phyloP scores from a whole-genome alignment of 2,888 invertebrate genomes.

The Sesia apiformis region DNA sequence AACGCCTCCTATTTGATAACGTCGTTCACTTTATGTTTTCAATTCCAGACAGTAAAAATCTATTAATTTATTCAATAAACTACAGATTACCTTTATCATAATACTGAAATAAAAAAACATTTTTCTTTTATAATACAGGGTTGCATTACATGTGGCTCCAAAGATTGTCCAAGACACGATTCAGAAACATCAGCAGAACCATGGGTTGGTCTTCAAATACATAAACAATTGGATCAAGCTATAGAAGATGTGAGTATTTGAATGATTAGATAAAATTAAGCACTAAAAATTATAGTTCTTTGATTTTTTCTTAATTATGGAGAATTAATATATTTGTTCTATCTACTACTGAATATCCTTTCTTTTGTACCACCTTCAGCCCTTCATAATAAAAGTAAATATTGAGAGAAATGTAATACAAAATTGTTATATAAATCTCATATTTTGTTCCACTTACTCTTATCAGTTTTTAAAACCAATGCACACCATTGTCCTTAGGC shows the following conservation, averaged over 20 bases:
- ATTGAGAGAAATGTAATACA: background rate
- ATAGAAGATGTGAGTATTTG: slow-evolving; percentile 79
- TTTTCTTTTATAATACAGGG: slow-evolving; percentile 23
- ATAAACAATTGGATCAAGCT: slow-evolving; percentile 81
- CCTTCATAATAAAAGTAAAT: no score
- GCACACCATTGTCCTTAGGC: no score
- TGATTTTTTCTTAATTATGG: background rate
- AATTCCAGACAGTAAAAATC: no score
- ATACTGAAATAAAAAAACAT: background rate
- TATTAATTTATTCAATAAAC: no score
- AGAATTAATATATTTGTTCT: background rate
- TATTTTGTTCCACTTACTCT: no score
- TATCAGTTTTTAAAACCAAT: no score
- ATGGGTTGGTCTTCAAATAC: slow-evolving; percentile 80
- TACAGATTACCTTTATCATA: no score
- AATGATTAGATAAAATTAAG: background rate
- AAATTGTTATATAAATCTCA: no score
- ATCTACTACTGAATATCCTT: background rate
- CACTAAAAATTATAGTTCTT: background rate
- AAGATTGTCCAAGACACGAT: slow-evolving; percentile 74
- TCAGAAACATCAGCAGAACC: slow-evolving; percentile 67
- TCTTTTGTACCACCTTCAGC: background rate
- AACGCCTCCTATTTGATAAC: no score
- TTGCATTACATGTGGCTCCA: slow-evolving; percentile 77
- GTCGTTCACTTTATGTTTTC: background rate